Base-by-base conservation (phyloP, 2,888 invertebrate species). In the Dicyrtomina minuta region DNA sequence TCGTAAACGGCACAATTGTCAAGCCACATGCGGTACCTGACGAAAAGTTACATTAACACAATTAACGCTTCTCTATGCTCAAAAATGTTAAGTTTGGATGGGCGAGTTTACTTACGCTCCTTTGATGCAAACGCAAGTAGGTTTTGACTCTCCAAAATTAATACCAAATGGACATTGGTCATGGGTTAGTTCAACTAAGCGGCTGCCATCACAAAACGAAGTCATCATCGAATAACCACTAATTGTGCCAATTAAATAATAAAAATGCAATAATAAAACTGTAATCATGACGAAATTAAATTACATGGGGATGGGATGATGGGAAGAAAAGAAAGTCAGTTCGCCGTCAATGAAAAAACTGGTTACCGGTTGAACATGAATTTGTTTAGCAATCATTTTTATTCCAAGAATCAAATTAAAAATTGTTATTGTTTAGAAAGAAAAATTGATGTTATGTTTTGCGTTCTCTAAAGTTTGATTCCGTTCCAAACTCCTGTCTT, bases 401-500 rank as follows among this genome's bases (percentile, higher is more conserved):
- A 58, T 58, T 58, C 56, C 58, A 58, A 41, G 58, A 58, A 58
- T 39, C 26, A 56, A 56, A 56, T 33, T 26, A 56, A 27, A 24
- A 13, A 53, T 53, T 53, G 24, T 53, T 46, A 12, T 6, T 53
- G 24, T 33, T 33, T 33, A 33, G 33, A 33, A 33, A 33, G 8
- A 33, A 33, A 33, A 33, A 8, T 53, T 53, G 1, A 26, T 53
- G 22, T 12, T 49, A 49, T 49, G 20, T 22, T 60, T 20, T 20
- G 43, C 43, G 20, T 15, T 20, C n/a, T 22, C n/a, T 2, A 60
- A 8, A 77, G 20, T 71, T 76, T 77, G n/a, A 74, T 72, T 49
- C 76, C 77, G n/a, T 77, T 74, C 75, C 75, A 77, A 24, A 71
- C 82, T 81, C 82, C 83, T 81, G 77, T 82, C 79, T 74, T 84